These are phyloP conservation scores for Antidorcas marsupialis DNA, from an alignment of 2,113 vertebrate genomes.

Conservation along the genomic window DNA sequence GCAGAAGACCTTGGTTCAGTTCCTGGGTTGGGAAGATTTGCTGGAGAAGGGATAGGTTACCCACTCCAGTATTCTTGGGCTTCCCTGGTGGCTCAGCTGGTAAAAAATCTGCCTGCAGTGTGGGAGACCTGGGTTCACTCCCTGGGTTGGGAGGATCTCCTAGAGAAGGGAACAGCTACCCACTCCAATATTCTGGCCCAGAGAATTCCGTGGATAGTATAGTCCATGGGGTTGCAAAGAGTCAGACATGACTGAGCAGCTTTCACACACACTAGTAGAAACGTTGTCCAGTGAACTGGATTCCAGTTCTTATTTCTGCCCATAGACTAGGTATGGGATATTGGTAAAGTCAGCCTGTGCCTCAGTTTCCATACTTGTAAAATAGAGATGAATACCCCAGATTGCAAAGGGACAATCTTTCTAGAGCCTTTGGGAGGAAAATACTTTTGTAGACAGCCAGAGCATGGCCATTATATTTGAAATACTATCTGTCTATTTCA, in stretches of 20 bases:
- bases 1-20: not conserved
- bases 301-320: not conserved
- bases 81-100: not conserved
- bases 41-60: not conserved
- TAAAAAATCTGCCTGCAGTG: not conserved
- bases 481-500: not conserved
- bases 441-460: not conserved
- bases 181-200: not conserved
- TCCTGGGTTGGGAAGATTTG: not conserved
- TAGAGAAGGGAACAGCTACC: not conserved
- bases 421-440: not conserved
- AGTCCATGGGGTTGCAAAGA: not conserved
- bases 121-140: not conserved
- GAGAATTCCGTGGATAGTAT: not conserved
- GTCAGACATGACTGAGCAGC: fast-evolving
- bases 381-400: not conserved
- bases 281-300: not conserved
- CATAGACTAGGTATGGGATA: not conserved
- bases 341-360: not conserved
- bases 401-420: not conserved
- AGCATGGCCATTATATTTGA: not conserved
- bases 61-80: not conserved
- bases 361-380: not conserved
- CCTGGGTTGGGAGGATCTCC: not conserved
- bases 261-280: not conserved